Evolutionary conservation across 2,888 invertebrate species (phyloP), one percentile per base, ranked within the genome.

Genomic region (Limnephilus lunatus): DNA sequence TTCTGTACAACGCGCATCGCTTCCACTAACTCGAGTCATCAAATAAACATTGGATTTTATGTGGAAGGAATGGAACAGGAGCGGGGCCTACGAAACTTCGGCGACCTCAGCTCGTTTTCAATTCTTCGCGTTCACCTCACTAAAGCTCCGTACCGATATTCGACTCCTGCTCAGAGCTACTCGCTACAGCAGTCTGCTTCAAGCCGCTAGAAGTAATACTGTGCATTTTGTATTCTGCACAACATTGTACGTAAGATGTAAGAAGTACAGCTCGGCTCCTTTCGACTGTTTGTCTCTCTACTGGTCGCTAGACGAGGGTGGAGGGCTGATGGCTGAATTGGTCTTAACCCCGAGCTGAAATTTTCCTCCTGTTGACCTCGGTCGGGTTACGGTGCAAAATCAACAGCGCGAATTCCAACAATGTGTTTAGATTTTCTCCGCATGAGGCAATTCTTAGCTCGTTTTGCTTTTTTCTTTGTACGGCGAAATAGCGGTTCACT

Each of bases 41-140:
- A 92, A 92, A 92, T 92, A 92, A 92, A 92, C 92, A 92, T 92
- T 90, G 90, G 90, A 90, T 90, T 92, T 92, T 90, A 92, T 92
- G 90, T 39, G 82, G 82, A 44, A 82, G 81, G 82, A 89, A 35
- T 82, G 82, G 48, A 44, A 82, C 82, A n/a, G 9, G 35, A 68
- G 53, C 35, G 68, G 32, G 68, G 80, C 68, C 68, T 68, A 68
- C 25, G 68, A 68, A 68, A 68, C 68, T 68, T 68, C 30, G 25
- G 89, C 82, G 48, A 32, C 90, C 90, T 90, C 80, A 80, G 68
- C 88, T 80, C 32, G 88, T 80, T 80, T 53, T 88, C 88, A 88
- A 88, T 68, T 68, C 68, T 68, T 80, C 80, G 25, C 89, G 89
- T 80, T 39, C 81, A 48, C 30, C 53, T 32, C 80, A 35, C 68